A percentile compares a stretch with the other conserved stretches of the same genome.
phyloP scores from a whole-genome alignment of 1,140 invertebrate genomes.

The Argopecten irradians region DNA sequence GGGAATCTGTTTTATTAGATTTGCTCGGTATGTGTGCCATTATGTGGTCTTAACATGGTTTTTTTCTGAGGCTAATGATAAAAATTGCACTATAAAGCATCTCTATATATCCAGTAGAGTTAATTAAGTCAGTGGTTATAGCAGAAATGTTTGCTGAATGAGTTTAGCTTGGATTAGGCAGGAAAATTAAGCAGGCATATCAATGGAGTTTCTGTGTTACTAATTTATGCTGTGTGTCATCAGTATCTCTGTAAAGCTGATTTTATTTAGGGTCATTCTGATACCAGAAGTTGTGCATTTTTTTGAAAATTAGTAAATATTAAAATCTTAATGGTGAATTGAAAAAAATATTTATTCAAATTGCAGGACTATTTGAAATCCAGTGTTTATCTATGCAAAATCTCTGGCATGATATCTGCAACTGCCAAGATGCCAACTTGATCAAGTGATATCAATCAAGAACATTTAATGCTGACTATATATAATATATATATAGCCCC shows the following conservation, averaged over 20 bases:
- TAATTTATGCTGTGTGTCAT: no score
- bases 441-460: neutral
- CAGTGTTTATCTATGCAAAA: neutral
- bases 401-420: neutral
- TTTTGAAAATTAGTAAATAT: no score
- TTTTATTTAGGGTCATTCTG: no score
- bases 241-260: no score
- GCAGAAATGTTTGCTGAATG: neutral
- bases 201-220: no score
- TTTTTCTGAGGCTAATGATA: neutral
- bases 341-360: neutral
- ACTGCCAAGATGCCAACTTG: neutral
- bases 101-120: neutral
- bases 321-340: neutral
- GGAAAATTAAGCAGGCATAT: no score
- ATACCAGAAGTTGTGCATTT: no score
- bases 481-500: no score
- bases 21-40: neutral
- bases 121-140: neutral
- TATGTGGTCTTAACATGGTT: no score
- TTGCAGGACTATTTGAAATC: neutral
- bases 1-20: neutral
- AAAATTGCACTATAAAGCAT: neutral
- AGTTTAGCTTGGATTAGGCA: neutral
- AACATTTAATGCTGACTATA: neutral